Percentiles rank a stretch among this genome's conserved stretches.
Evolutionary conservation across 2,888 invertebrate species (phyloP).

Genomic region (Lithophane socia): DNA sequence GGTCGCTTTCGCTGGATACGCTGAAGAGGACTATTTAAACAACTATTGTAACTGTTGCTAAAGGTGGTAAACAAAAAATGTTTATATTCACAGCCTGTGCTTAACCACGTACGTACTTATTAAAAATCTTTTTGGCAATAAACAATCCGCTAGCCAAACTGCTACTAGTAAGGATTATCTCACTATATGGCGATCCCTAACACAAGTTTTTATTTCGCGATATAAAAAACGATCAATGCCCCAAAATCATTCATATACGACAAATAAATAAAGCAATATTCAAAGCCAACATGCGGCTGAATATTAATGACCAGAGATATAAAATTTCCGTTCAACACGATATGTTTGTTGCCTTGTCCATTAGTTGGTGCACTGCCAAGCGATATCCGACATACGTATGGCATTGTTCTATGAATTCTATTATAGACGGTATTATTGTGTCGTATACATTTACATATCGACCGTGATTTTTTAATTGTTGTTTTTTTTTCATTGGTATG

Average conservation of each 20-base stretch:
- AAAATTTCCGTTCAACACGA: constrained; percentile 65
- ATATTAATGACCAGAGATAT: constrained; percentile 64
- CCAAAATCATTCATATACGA: constrained; percentile 34
- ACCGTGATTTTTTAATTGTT: constrained; percentile 15
- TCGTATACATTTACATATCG: constrained; percentile 38
- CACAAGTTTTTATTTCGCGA: neutral
- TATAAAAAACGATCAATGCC: constrained; percentile 29
- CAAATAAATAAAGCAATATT: constrained; percentile 53
- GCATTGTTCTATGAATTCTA: constrained; percentile 70
- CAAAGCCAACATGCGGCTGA: constrained; percentile 50
- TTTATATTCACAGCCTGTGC: no score
- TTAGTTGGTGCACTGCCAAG: constrained; percentile 73
- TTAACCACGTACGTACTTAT: no score
- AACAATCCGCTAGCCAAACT: no score
- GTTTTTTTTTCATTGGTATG: neutral
- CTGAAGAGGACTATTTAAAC: no score
- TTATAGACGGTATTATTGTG: constrained; percentile 45
- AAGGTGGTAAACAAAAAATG: no score
- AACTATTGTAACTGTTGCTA: no score
- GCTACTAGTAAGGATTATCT: no score
- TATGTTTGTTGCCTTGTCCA: constrained; percentile 65
- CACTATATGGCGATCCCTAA: no score
- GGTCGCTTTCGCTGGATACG: no score
- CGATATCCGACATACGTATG: constrained; percentile 60
- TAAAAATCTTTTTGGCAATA: no score